These are phyloP conservation scores for Sinohyriopsis cumingii DNA, from an alignment of 2,888 invertebrate genomes.

Conservation along the genomic window DNA sequence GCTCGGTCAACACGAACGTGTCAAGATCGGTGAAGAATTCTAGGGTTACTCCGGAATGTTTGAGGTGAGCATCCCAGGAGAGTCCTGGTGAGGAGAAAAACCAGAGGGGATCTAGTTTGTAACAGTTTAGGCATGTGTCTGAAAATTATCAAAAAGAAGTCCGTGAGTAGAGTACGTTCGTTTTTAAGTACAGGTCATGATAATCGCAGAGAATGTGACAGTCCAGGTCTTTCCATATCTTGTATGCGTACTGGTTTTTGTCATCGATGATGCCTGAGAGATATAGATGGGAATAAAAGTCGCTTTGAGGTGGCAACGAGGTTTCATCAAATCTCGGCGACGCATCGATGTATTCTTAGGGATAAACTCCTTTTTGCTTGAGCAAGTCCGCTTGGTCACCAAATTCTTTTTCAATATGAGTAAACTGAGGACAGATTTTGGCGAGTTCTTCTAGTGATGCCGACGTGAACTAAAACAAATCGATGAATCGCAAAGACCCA, in stretches of 20 bases:
- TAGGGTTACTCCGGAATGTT: constrained; percentile 47
- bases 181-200: constrained; percentile 9
- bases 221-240: constrained; percentile 23
- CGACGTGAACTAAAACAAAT: no score
- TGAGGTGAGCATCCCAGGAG: constrained; percentile 61
- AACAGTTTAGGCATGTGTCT: constrained; percentile 41
- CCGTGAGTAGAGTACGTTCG: constrained; percentile 52
- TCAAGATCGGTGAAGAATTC: constrained; percentile 53
- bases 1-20: not conserved
- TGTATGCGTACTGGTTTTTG: constrained; percentile 41
- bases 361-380: constrained; percentile 3
- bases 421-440: no score
- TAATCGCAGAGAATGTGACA: constrained; percentile 2
- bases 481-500: no score
- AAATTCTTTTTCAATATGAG: no score
- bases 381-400: not conserved
- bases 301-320: not conserved
- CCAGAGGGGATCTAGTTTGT: constrained; percentile 50
- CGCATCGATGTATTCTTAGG: constrained; percentile 5
- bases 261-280: constrained; percentile 10
- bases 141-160: no score
- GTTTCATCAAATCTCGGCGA: constrained; percentile 2
- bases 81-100: constrained; percentile 60
- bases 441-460: no score
- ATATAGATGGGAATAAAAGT: constrained; percentile 1